Conservation (phyloP, 2,888 invertebrate genomes). For the Geophilus truncorum region DNA sequence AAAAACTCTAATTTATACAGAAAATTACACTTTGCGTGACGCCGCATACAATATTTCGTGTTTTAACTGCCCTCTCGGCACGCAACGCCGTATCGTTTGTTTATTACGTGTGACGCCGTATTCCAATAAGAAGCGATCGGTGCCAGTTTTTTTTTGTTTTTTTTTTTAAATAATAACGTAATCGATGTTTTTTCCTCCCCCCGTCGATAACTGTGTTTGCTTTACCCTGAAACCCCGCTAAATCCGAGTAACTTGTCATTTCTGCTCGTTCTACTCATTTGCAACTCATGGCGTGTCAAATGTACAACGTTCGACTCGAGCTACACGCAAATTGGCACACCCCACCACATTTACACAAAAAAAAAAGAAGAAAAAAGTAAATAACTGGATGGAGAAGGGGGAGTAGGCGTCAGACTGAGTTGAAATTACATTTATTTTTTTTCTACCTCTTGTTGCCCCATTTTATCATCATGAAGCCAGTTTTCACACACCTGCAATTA, state of each 20-base stretch:
- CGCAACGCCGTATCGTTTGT: too few species aligned
- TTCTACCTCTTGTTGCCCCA: constrained; percentile 3
- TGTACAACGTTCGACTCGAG: background rate
- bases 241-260: background rate
- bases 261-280: background rate
- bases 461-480: constrained; percentile 20
- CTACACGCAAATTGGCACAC: background rate
- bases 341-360: background rate
- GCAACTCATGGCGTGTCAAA: constrained; percentile 1
- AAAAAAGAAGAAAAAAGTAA: background rate
- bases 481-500: constrained; percentile 20
- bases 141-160: too few species aligned
- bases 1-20: too few species aligned
- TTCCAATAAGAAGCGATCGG: too few species aligned
- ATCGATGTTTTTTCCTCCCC: too few species aligned
- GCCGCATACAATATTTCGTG: too few species aligned
- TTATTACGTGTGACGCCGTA: too few species aligned
- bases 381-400: background rate
- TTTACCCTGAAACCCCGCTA: background rate
- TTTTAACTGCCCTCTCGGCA: too few species aligned
- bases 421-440: constrained; percentile 19
- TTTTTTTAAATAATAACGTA: too few species aligned
- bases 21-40: too few species aligned
- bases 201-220: too few species aligned
- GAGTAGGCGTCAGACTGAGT: background rate